Evolutionary conservation across 2,888 invertebrate genomes (phyloP), one percentile per base, ranked within the genome.

Genomic region (Selenia dentaria): DNA sequence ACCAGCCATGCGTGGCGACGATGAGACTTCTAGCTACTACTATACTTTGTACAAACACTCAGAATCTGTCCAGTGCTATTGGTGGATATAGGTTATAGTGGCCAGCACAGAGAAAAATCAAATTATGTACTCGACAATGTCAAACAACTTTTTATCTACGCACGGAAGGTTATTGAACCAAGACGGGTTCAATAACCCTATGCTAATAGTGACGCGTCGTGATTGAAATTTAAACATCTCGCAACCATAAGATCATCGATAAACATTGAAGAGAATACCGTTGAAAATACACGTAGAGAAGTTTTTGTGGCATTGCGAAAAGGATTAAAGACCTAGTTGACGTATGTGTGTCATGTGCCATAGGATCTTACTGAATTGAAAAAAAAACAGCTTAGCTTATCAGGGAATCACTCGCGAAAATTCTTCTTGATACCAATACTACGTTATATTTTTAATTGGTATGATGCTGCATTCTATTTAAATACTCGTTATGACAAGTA

Each of bases 171-270:
- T 24, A 41, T 44, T 62, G 66, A 62, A 57, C 67, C 34, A n/a
- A n/a, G 27, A 42, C 24, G 14, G 38, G 58, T 57, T 56, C 62
- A 58, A 41, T 59, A 54, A 60, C 59, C 62, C 16, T 59, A 45
- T 52, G 44, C 46, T 42, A 45, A 44, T 47, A 47, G 39, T 28
- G 31, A 46, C 47, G 49, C 37, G 37, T 39, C 37, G 27, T 16
- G 27, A 43, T 45, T 34, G 24, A 40, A 41, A 33, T 11, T 36
- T 28, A 26, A 27, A 44, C 14, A 39, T 39, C 35, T 31, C 27
- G 32, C 29, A 35, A 14, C 24, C 39, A 49, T 34, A 39, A 37
- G 37, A 29, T 37, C 27, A 31, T 24, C 28, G 28, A 27, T 27
- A 14, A 22, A 29, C n/a, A 12, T 16, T 32, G 18, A 27, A 40